Evolutionary conservation across 2,888 invertebrate species (phyloP).

Genomic region (Drosophila antonietae): DNA sequence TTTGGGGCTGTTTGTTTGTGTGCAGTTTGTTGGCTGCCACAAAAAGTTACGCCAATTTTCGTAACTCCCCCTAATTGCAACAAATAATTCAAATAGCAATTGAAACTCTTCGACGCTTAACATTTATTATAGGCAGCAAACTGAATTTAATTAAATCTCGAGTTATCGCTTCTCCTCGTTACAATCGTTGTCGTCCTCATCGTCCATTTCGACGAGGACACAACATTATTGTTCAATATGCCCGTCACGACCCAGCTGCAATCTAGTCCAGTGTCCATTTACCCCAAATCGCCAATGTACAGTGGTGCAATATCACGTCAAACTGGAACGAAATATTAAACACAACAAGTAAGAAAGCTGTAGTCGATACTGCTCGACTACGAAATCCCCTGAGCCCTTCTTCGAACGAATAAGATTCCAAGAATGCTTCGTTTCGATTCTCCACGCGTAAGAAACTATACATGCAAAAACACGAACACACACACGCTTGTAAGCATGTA

Average conservation of each 20-base stretch:
- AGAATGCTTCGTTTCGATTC: too few species aligned
- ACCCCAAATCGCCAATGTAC: background rate
- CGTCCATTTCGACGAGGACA: background rate
- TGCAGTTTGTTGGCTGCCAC: conserved; percentile 10
- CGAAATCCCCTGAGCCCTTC: too few species aligned
- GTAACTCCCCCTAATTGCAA: conserved; percentile 25
- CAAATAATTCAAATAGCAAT: conserved; percentile 21
- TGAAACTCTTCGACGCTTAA: background rate
- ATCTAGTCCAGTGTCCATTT: conserved; percentile 2
- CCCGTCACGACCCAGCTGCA: background rate
- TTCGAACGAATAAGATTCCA: too few species aligned
- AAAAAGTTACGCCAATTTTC: conserved; percentile 21
- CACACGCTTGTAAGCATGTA: too few species aligned
- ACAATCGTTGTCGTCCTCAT: background rate
- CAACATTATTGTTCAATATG: conserved; percentile 3
- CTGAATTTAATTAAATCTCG: conserved; percentile 3
- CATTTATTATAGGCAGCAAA: conserved; percentile 15
- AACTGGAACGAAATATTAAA: background rate
- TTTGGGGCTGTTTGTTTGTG: background rate
- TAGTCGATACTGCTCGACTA: too few species aligned
- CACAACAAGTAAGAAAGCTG: too few species aligned
- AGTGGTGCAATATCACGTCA: background rate
- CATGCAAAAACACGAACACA: too few species aligned
- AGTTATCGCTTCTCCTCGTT: background rate
- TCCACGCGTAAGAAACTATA: too few species aligned